Evolutionary conservation across 2,797 vertebrate genomes (phyloP).

Genomic region (Fistularia tabacaria): DNA sequence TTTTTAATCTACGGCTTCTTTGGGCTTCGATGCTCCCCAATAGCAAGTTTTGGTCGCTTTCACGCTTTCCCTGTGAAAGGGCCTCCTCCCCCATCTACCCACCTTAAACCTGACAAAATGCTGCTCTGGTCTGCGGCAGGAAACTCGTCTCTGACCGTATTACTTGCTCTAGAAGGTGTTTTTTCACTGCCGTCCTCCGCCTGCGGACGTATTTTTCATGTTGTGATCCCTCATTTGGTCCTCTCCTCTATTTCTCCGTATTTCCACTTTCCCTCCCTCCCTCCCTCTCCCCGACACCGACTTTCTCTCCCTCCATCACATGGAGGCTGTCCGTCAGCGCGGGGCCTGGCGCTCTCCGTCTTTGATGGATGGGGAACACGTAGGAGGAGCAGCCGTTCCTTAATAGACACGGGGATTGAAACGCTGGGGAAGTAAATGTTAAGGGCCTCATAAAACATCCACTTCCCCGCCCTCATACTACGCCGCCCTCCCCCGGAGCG

Average conservation of each 20-base stretch:
- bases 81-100: constrained; percentile 40
- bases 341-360: constrained; percentile 41
- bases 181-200: constrained; percentile 8
- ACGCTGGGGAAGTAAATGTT: constrained; percentile 80
- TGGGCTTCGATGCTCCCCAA: constrained; percentile 44
- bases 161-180: constrained; percentile 35
- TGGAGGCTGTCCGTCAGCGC: constrained; percentile 59
- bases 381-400: constrained; percentile 71
- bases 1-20: constrained; percentile 53
- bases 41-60: constrained; percentile 14
- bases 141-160: constrained; percentile 33
- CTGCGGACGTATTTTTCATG: constrained; percentile 16
- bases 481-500: constrained; percentile 38
- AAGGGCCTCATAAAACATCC: constrained; percentile 81
- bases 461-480: constrained; percentile 59
- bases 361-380: constrained; percentile 77
- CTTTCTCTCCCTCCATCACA: constrained; percentile 56
- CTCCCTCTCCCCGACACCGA: constrained; percentile 14
- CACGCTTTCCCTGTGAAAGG: constrained; percentile 16
- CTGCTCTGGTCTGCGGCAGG: constrained; percentile 45
- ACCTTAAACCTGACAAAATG: constrained; percentile 34
- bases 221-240: constrained; percentile 15
- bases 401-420: constrained; percentile 81
- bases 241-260: constrained; percentile 17
- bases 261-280: constrained; percentile 29